Percentiles rank a stretch among this genome's conserved stretches.
These are phyloP conservation scores for Acleris literana DNA, from an alignment of 2,888 invertebrate genomes.

Conservation along the genomic window DNA sequence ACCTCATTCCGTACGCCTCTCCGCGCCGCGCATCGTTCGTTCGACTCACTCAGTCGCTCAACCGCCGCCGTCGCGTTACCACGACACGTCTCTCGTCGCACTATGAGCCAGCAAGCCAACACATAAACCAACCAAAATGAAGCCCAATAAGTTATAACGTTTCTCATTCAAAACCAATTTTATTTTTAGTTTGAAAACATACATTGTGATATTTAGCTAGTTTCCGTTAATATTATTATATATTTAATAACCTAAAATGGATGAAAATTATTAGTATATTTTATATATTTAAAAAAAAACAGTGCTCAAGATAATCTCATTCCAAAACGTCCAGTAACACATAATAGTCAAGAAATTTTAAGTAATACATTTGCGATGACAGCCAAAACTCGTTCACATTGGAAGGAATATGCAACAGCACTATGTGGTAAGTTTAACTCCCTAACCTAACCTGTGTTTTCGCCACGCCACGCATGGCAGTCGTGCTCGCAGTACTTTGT, in stretches of 20 bases:
- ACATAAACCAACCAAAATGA: slow-evolving; percentile 82
- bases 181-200: slow-evolving; percentile 81
- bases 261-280: slow-evolving; percentile 73
- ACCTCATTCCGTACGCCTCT: slow-evolving; percentile 68
- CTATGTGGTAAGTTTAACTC: slow-evolving; percentile 76
- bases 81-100: slow-evolving; percentile 70
- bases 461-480: slow-evolving; percentile 31
- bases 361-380: slow-evolving; percentile 71
- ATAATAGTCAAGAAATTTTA: slow-evolving; percentile 58
- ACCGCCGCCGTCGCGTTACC: slow-evolving; percentile 72
- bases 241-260: slow-evolving; percentile 76
- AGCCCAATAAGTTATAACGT: slow-evolving; percentile 83
- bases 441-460: slow-evolving; percentile 64
- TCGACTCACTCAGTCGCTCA: slow-evolving; percentile 68
- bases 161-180: slow-evolving; percentile 71
- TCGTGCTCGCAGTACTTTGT: slow-evolving; percentile 16
- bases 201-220: slow-evolving; percentile 83
- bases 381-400: slow-evolving; percentile 81
- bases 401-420: slow-evolving; percentile 83
- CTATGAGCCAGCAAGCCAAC: slow-evolving; percentile 79
- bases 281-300: slow-evolving; percentile 63
- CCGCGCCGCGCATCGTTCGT: slow-evolving; percentile 38
- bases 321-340: slow-evolving; percentile 74
- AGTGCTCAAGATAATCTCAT: slow-evolving; percentile 83
- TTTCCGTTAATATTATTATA: slow-evolving; percentile 67